phyloP scores from a whole-genome alignment of 2,113 vertebrate species.

The Rhabdornis inornatus region DNA sequence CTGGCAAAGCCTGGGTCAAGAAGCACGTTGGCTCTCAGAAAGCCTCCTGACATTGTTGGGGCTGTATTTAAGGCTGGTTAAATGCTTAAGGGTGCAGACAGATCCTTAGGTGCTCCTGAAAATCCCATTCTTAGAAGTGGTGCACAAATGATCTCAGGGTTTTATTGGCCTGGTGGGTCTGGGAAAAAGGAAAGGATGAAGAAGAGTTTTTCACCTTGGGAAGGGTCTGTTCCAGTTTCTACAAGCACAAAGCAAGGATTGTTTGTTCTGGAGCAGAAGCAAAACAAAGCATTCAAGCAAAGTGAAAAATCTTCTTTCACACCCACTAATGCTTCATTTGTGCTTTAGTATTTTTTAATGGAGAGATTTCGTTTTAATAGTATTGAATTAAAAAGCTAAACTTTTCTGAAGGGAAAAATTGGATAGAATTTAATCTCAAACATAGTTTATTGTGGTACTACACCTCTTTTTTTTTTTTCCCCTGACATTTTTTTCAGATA shows the following conservation, averaged over 20 bases:
- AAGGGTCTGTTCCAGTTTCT: not conserved
- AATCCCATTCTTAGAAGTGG: not conserved
- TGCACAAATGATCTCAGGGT: fast-evolving
- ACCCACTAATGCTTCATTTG: not conserved
- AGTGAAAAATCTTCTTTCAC: not conserved
- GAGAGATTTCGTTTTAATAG: not conserved
- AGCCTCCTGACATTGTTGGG: not conserved
- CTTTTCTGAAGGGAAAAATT: not conserved
- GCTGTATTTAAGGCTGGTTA: not conserved
- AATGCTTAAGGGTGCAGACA: not conserved
- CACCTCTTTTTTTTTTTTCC: not conserved
- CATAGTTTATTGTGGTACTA: fast-evolving
- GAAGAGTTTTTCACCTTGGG: not conserved
- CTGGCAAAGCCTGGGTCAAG: not conserved
- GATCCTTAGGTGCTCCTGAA: not conserved
- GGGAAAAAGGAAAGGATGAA: not conserved
- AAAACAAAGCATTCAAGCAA: not conserved
- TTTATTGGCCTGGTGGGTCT: not conserved
- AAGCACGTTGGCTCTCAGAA: not conserved
- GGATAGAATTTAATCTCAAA: not conserved
- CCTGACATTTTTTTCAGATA: not conserved
- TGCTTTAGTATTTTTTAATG: not conserved
- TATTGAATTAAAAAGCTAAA: not conserved
- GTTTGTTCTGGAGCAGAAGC: not conserved
- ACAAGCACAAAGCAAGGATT: not conserved